Base-by-base conservation (phyloP, 2,888 invertebrate species). In the Dryobota labecula region DNA sequence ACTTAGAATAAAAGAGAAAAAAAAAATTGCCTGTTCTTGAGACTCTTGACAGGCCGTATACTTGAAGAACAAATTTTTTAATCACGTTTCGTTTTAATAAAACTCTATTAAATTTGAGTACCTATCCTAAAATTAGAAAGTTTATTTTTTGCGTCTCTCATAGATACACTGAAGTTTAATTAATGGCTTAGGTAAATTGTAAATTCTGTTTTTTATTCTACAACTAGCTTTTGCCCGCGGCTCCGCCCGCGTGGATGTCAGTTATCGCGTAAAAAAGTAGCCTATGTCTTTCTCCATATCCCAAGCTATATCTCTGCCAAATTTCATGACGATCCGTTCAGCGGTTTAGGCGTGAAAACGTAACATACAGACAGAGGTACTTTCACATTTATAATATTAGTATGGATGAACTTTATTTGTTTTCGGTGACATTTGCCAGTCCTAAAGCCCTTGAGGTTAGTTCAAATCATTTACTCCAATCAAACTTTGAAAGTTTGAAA, bases 401-500 rank as follows among this genome's bases (percentile, higher is more conserved):
- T n/a, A n/a, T n/a, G n/a, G n/a, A 24, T 57, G n/a, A 66, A 56
- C 36, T 67, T 54, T 73, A 45, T 63, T 63, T 68, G 41, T 68
- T 62, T 62, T 47, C 53, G 27, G 61, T 79, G 78, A 65, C 82
- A 72, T 77, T 71, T 66, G 58, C 30, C 51, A 58, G 54, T 49
- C 30, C 43, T 27, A 61, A 62, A 67, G 60, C 36, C 49, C 72
- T 73, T 36, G 56, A 61, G 83, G 80, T 79, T 75, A 76, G 68
- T 84, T 84, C 75, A 82, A 85, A 81, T 84, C 83, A 82, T 84
- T 84, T 78, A 82, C 86, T 87, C 84, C 85, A 82, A 87, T 86
- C 78, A 86, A 86, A 86, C 76, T 86, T 84, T 78, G 60, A 74
- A 88, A 87, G 80, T 87, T 84, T 67, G 58, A 71, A 85, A 88